These are phyloP conservation scores for Rostratula benghalensis DNA, from an alignment of 2,113 vertebrate genomes.

Conservation along the genomic window DNA sequence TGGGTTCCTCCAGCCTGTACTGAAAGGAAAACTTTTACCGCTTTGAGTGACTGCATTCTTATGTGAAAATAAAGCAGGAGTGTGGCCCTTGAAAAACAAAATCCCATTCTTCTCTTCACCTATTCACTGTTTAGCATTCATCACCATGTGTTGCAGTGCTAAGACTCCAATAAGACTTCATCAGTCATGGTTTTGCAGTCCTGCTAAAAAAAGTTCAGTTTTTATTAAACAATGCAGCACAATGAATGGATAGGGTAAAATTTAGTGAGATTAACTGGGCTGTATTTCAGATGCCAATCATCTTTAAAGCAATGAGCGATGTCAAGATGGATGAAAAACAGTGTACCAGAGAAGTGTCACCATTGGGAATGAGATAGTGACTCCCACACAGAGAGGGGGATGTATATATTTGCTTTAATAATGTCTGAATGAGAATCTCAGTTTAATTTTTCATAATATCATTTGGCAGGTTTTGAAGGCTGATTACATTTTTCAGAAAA, in stretches of 20 bases:
- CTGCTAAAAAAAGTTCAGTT: slow-evolving; percentile 9
- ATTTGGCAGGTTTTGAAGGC: slow-evolving; percentile 1
- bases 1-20: background rate
- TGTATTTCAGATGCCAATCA: slow-evolving; percentile 38
- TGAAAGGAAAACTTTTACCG: background rate
- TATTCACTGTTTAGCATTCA: background rate
- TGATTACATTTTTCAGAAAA: background rate
- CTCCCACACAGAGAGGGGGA: background rate
- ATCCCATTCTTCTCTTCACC: background rate
- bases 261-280: slow-evolving; percentile 55
- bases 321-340: slow-evolving; percentile 41
- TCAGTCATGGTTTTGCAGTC: slow-evolving; percentile 14
- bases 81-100: background rate
- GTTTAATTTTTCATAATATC: background rate
- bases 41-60: background rate
- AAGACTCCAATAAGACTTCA: background rate
- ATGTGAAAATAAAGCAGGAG: background rate
- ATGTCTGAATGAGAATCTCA: slow-evolving; percentile 40
- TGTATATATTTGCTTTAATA: slow-evolving; percentile 47
- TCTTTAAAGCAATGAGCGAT: slow-evolving; percentile 51
- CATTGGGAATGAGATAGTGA: background rate
- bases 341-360: background rate
- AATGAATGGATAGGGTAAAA: slow-evolving; percentile 35
- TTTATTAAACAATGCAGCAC: slow-evolving; percentile 54
- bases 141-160: background rate